Percentiles rank a stretch among this genome's conserved stretches.
These are phyloP conservation scores for Catostomus latipinnis DNA, from an alignment of 2,797 vertebrate species.

Conservation along the genomic window DNA sequence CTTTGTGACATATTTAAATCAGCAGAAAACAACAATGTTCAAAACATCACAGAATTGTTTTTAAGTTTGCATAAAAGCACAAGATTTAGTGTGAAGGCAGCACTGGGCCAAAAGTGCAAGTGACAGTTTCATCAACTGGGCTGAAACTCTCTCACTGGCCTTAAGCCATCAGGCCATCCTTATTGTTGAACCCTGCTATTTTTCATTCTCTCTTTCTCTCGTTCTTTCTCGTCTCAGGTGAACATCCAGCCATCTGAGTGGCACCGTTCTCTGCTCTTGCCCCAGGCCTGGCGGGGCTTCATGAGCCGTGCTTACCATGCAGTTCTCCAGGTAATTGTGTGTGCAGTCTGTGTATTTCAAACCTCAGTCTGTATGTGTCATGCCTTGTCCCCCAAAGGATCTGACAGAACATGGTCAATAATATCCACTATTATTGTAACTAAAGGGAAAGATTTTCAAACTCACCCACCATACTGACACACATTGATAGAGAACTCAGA, in stretches of 20 bases:
- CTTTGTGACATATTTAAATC: no score
- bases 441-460: neutral
- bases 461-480: neutral
- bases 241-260: constrained; percentile 95
- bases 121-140: no score
- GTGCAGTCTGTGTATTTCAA: neutral
- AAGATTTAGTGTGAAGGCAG: no score
- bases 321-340: constrained; percentile 83
- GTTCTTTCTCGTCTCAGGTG: constrained; percentile 77
- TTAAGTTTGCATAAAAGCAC: no score
- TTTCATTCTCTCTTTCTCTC: neutral
- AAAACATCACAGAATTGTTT: no score
- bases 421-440: no score
- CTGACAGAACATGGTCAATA: neutral
- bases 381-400: neutral
- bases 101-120: no score
- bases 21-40: no score
- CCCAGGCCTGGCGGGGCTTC: constrained; percentile 90
- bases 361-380: neutral
- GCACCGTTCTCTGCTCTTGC: constrained; percentile 89
- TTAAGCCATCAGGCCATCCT: no score
- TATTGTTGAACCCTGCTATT: no score
- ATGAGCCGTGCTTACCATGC: constrained; percentile 89
- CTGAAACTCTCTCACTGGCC: no score
- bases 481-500: no score